phyloP scores from a whole-genome alignment of 2,888 invertebrate species.

The Blastobasis adustella region DNA sequence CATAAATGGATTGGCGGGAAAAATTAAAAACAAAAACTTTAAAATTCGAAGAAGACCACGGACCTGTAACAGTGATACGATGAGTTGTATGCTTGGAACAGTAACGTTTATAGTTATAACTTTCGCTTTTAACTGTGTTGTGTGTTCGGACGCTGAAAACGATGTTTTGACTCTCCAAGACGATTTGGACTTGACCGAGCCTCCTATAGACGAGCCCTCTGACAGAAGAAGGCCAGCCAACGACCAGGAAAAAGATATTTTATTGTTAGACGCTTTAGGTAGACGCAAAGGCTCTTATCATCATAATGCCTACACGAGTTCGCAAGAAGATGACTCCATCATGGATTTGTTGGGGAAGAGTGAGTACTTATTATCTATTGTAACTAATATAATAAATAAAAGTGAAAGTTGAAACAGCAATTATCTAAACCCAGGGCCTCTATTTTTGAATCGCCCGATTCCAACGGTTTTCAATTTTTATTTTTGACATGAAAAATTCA shows the following conservation, averaged over 20 bases:
- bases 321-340: conserved; percentile 80
- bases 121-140: conserved; percentile 25
- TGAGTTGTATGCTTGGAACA: conserved; percentile 15
- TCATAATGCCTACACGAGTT: conserved; percentile 36
- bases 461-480: no score
- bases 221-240: conserved; percentile 70
- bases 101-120: conserved; percentile 28
- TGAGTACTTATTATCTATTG: conserved; percentile 57
- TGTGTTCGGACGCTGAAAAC: conserved; percentile 51
- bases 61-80: conserved; percentile 13
- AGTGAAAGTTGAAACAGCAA: no score
- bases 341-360: conserved; percentile 91
- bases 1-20: conserved; percentile 42
- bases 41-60: conserved; percentile 44
- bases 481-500: no score
- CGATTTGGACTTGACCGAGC: conserved; percentile 46
- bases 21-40: conserved; percentile 42
- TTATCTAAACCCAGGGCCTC: no score
- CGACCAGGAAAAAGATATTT: conserved; percentile 84
- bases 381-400: no score
- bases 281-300: conserved; percentile 77
- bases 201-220: conserved; percentile 30
- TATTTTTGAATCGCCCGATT: no score
- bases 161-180: conserved; percentile 65
- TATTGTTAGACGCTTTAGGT: conserved; percentile 82